phyloP scores from a whole-genome alignment of 2,113 vertebrate species.

The Thalassarche chlororhynchos region DNA sequence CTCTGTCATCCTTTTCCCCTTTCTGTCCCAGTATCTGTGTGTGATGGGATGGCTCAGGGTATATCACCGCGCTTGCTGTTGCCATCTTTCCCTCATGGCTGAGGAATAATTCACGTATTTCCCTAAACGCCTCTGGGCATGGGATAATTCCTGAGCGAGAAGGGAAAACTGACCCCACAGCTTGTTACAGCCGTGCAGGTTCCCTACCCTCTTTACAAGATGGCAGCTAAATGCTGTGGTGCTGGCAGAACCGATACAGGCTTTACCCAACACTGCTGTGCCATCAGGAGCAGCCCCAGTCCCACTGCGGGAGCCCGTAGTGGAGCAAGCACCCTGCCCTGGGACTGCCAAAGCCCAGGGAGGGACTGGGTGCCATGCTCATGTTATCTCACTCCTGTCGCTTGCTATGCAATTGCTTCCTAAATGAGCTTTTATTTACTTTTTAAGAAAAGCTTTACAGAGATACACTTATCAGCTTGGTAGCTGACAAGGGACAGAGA shows the following conservation, averaged over 20 bases:
- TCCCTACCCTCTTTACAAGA: background rate
- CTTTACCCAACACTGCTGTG: background rate
- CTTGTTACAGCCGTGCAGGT: background rate
- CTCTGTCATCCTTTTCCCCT: background rate
- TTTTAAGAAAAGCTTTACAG: background rate
- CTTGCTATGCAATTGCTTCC: background rate
- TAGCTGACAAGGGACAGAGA: background rate
- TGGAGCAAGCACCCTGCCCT: rapidly evolving
- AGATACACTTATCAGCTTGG: background rate
- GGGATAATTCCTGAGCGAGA: background rate
- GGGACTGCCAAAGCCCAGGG: background rate
- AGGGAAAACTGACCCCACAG: background rate
- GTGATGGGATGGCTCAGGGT: background rate
- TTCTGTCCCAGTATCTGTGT: background rate
- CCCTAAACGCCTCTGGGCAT: background rate
- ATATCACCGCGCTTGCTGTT: background rate
- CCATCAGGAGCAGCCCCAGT: background rate
- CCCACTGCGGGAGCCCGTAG: rapidly evolving
- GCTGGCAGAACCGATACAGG: background rate
- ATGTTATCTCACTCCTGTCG: rapidly evolving
- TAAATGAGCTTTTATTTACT: background rate
- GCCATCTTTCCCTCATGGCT: background rate
- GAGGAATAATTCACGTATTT: background rate
- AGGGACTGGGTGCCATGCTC: rapidly evolving
- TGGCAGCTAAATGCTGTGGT: background rate